A percentile compares a stretch with the other conserved stretches of the same genome.
phyloP scores from a whole-genome alignment of 2,888 invertebrate genomes.

The Habrosyne pyritoides region DNA sequence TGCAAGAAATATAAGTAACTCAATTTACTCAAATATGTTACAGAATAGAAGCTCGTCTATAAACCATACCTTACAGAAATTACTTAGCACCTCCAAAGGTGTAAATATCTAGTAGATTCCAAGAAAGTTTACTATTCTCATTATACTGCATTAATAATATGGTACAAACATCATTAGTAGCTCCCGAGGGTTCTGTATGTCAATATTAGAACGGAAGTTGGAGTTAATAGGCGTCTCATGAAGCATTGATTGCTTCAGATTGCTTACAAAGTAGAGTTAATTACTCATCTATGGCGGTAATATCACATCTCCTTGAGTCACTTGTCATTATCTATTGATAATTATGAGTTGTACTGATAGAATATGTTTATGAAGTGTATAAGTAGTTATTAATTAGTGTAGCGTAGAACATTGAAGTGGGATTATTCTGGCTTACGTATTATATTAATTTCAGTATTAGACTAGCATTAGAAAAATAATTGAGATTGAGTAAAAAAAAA shows the following conservation, averaged over 20 bases:
- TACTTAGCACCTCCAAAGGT: constrained; percentile 9
- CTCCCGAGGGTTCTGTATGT: constrained; percentile 34
- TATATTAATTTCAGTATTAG: too few species aligned
- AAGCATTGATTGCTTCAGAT: constrained; percentile 56
- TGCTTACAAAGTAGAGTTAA: constrained; percentile 12
- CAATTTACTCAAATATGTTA: too few species aligned
- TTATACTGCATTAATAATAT: constrained; percentile 38
- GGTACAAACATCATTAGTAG: constrained; percentile 37
- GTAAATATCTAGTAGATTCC: constrained; percentile 24
- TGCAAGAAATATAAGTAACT: too few species aligned
- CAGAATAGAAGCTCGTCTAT: too few species aligned
- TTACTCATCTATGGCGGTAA: constrained; percentile 1
- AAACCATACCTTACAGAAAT: neutral
- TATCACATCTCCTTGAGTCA: neutral
- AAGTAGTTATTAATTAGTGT: neutral
- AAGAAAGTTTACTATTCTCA: constrained; percentile 33
- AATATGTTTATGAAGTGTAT: neutral
- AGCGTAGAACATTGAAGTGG: neutral
- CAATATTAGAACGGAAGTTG: constrained; percentile 47
- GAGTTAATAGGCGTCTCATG: constrained; percentile 55
- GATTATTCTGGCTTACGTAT: too few species aligned
- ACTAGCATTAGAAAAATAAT: too few species aligned
- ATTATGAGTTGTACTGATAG: neutral
- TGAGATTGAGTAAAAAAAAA: too few species aligned
- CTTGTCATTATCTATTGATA: neutral